Base-by-base conservation (phyloP, 2,113 vertebrate genomes). In the Neofelis nebulosa region DNA sequence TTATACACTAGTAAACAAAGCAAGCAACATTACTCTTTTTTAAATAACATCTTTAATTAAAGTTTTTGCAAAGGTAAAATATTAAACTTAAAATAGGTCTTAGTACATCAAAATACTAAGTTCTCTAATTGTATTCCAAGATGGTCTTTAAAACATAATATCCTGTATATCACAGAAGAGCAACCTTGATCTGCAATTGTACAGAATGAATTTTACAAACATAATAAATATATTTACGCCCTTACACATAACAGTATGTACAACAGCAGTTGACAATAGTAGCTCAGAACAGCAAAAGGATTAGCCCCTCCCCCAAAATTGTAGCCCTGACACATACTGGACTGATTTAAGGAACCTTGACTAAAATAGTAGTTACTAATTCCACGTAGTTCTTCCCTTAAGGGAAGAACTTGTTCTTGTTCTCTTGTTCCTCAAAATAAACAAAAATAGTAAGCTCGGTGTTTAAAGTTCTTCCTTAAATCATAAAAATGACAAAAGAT, bases 41-140 rank as follows among this genome's bases (percentile, higher is more conserved):
- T 99, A 99, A 99, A 99, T 99, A 99, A 99, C 99, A 99, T 99
- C 99, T 99, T 99, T 99, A 99, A 99, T 99, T 99, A 99, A 99
- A 99, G 98, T 98, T 99, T 99, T 99, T 99, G 99, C 99, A 99
- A 99, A 99, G 99, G 99, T 99, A 99, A 99, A 99, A 99, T 99
- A 99, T 99, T 99, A 99, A 99, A 99, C 98, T 99, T 99, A 99
- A 99, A 99, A 99, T 98, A 99, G 98, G 99, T 99, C 99, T 99
- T 99, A 99, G 99, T 99, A 99, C 99, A 99, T 98, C 98, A 99
- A 99, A 99, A 99, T 99, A 99, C 99, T 99, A 99, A 99, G 99
- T 98, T 99, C 98, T 99, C 99, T 99, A 99, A 99, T 98, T 29
- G 98, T 99, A 99, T 99, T 99, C 99, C 99, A 99, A 99, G 99